Evolutionary conservation across 2,113 vertebrate genomes (phyloP).

Genomic region (Macaca nemestrina): DNA sequence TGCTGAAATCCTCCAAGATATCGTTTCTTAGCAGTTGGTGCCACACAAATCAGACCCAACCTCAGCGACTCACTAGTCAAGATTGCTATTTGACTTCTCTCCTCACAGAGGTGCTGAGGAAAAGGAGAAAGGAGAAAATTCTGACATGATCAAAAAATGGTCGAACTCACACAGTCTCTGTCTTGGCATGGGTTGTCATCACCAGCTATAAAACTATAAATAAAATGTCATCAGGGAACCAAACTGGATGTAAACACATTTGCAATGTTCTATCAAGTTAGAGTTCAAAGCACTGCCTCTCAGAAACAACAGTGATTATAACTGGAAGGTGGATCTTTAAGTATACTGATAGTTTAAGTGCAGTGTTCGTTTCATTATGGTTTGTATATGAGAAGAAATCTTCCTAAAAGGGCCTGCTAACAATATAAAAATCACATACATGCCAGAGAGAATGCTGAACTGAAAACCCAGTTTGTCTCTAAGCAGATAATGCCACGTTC

Average conservation of each 20-base stretch:
- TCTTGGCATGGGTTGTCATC: not conserved
- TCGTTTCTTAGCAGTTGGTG: not conserved
- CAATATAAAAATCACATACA: slow-evolving; percentile 44
- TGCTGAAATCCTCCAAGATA: not conserved
- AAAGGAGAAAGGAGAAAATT: not conserved
- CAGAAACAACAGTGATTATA: slow-evolving; percentile 56
- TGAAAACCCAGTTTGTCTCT: slow-evolving; percentile 59
- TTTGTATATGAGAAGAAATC: slow-evolving; percentile 54
- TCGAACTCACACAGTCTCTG: not conserved
- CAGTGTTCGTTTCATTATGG: slow-evolving; percentile 50
- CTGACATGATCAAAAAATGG: not conserved
- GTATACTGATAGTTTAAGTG: slow-evolving; percentile 44
- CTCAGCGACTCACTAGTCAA: not conserved
- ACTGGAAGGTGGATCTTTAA: slow-evolving; percentile 36
- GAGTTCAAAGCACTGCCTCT: not conserved
- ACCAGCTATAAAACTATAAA: slow-evolving; percentile 5
- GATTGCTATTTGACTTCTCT: not conserved
- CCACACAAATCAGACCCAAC: not conserved
- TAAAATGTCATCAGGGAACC: not conserved
- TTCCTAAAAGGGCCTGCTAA: slow-evolving; percentile 53
- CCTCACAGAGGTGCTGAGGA: not conserved
- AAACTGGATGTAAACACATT: not conserved
- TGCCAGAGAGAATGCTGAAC: slow-evolving; percentile 15
- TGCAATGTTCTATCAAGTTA: slow-evolving; percentile 31
- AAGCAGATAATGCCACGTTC: slow-evolving; percentile 59